Conservation (phyloP, 2,113 vertebrate species). For the Macrotis lagotis region DNA sequence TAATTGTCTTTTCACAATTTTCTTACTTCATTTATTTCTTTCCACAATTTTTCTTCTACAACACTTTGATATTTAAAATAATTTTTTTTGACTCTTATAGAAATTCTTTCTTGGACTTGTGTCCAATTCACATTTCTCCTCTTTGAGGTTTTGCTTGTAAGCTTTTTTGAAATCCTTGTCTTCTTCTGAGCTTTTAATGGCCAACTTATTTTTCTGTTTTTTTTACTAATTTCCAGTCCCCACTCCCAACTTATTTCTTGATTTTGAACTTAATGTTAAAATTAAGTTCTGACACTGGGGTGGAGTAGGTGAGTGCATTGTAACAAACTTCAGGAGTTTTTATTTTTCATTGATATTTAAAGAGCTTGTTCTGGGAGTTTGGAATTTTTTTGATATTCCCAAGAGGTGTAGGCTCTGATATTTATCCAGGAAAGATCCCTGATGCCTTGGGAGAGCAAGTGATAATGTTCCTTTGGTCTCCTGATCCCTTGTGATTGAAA, state of each 20-base stretch:
- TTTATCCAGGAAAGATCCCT: background rate
- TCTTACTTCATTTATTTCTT: background rate
- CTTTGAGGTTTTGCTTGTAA: background rate
- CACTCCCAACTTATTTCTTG: background rate
- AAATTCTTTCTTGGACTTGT: background rate
- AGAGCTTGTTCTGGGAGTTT: background rate
- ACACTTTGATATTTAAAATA: background rate
- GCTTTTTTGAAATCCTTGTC: background rate
- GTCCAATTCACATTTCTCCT: background rate
- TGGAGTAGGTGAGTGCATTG: background rate
- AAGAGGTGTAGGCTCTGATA: background rate
- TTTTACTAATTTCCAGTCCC: background rate
- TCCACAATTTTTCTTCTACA: background rate
- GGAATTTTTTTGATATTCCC: background rate
- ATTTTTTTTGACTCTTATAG: background rate
- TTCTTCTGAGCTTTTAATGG: background rate
- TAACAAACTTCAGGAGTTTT: background rate
- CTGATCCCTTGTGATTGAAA: background rate
- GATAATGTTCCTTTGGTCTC: background rate
- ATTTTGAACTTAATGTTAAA: background rate
- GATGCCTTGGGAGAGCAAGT: background rate
- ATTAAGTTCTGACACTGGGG: background rate
- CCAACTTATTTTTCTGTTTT: background rate
- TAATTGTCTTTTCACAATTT: background rate
- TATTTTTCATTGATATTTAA: background rate